Evolutionary conservation across 2,113 vertebrate species (phyloP).

Genomic region (Motacilla tschutschensis): DNA sequence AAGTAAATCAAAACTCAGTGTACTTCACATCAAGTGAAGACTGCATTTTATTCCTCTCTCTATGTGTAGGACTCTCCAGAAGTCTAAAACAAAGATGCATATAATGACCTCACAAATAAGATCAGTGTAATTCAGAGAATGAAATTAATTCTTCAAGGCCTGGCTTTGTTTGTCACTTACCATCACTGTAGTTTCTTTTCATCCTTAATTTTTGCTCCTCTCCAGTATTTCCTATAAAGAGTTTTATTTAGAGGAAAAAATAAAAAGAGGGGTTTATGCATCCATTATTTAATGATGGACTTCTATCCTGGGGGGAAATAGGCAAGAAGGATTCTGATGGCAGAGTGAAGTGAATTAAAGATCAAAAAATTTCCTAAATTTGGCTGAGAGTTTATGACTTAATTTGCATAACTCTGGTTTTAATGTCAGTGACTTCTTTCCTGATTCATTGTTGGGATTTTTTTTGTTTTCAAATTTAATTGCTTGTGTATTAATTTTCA

Average conservation of each 20-base stretch:
- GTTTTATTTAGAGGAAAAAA: constrained; percentile 15
- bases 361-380: neutral
- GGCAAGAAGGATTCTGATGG: constrained; percentile 33
- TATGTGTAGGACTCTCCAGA: neutral
- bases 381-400: constrained; percentile 2
- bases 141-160: constrained; percentile 19
- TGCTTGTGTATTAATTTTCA: constrained; percentile 42
- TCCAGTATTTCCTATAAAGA: neutral
- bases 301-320: neutral
- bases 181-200: constrained; percentile 10
- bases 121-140: constrained; percentile 12
- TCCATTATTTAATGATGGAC: constrained; percentile 13
- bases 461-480: constrained; percentile 40
- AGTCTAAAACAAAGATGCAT: neutral
- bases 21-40: neutral
- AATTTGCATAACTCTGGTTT: constrained; percentile 36
- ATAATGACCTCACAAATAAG: neutral
- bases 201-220: constrained; percentile 2
- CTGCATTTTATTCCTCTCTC: neutral
- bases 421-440: constrained; percentile 15
- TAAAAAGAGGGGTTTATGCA: constrained; percentile 5
- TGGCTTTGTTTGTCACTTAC: constrained; percentile 21
- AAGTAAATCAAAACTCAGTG: neutral
- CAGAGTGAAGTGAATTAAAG: constrained; percentile 43
- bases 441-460: neutral